These are phyloP conservation scores for Pollenia labialis DNA, from an alignment of 2,888 invertebrate species.

Conservation along the genomic window DNA sequence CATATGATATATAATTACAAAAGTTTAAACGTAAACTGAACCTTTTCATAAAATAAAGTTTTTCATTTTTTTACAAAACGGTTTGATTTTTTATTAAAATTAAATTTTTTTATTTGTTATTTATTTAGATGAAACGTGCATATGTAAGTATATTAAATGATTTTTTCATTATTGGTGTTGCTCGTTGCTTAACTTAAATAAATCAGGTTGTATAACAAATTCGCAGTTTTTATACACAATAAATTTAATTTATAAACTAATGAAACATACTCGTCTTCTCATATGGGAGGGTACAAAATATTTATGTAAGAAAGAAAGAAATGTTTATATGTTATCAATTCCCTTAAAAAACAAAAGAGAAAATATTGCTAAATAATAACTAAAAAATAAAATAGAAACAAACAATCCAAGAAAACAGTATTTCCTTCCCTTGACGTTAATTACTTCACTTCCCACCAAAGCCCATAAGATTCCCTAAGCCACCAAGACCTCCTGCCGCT, in stretches of 20 bases:
- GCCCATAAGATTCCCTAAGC: conserved; percentile 87
- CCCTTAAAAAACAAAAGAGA: conserved; percentile 57
- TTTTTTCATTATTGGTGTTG: conserved; percentile 48
- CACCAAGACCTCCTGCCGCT: conserved; percentile 87
- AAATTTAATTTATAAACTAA: conserved; percentile 47
- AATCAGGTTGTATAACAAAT: conserved; percentile 37
- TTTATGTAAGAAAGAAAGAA: conserved; percentile 40
- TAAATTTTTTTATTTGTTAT: conserved; percentile 57
- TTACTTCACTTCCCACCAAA: conserved; percentile 83
- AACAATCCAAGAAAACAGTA: conserved; percentile 33
- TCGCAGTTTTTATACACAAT: conserved; percentile 39
- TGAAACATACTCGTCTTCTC: conserved; percentile 14
- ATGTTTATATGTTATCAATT: conserved; percentile 17
- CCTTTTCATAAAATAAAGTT: background rate
- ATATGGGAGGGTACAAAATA: conserved; percentile 41
- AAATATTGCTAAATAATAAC: conserved; percentile 70
- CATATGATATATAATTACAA: background rate
- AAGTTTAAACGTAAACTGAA: background rate
- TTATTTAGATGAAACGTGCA: conserved; percentile 51
- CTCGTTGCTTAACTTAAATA: conserved; percentile 49
- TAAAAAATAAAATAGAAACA: conserved; percentile 25
- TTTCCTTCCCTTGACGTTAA: conserved; percentile 33
- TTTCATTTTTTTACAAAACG: conserved; percentile 63
- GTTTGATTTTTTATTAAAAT: conserved; percentile 75
- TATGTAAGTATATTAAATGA: conserved; percentile 26